These are phyloP conservation scores for Drosophila limbata DNA, from an alignment of 2,888 invertebrate species.

Conservation along the genomic window DNA sequence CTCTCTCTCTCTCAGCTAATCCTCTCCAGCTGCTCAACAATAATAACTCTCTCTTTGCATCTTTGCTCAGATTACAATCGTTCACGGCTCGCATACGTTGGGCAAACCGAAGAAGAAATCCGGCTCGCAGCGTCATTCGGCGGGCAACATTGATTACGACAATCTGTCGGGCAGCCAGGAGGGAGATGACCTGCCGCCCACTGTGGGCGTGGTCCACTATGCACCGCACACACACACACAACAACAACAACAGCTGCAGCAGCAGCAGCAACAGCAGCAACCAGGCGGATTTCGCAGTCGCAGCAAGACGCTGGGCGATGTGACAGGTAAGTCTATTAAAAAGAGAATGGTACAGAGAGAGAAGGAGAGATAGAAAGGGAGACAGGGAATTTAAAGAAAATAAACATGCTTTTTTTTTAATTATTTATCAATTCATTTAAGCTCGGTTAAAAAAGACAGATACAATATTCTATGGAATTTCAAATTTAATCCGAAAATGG, in stretches of 20 bases:
- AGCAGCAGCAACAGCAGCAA: conserved; percentile 77
- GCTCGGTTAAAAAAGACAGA: no score
- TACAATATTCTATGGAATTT: no score
- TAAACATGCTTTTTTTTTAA: no score
- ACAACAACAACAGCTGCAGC: conserved; percentile 48
- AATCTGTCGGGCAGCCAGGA: conserved; percentile 92
- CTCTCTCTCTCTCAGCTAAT: background rate
- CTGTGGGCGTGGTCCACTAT: conserved; percentile 68
- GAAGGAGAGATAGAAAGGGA: no score
- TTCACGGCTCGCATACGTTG: conserved; percentile 92
- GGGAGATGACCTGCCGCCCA: conserved; percentile 87
- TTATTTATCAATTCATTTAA: no score
- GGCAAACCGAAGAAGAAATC: conserved; percentile 92
- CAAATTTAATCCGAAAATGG: no score
- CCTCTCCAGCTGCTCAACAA: background rate
- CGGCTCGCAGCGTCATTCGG: conserved; percentile 92
- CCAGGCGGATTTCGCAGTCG: conserved; percentile 90
- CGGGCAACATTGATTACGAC: conserved; percentile 94
- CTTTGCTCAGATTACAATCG: conserved; percentile 87
- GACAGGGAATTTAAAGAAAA: background rate
- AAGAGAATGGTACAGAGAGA: background rate
- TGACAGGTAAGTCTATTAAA: conserved; percentile 87
- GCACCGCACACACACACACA: conserved; percentile 82
- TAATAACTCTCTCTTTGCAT: background rate
- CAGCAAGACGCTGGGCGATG: conserved; percentile 96